Conservation (phyloP, 2,797 vertebrate genomes). For the Alauda arvensis region DNA sequence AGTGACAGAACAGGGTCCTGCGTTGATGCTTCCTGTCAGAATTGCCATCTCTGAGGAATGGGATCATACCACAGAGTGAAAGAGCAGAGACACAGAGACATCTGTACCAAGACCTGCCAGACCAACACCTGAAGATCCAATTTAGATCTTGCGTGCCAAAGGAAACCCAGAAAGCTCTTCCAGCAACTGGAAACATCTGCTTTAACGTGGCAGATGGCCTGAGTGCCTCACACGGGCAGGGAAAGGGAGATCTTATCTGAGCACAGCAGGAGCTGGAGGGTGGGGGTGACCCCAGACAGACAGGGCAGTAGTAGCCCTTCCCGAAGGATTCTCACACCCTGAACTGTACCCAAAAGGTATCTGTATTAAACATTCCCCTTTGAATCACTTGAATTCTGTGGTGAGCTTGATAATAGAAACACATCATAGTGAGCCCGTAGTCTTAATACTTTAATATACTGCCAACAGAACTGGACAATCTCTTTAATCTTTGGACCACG, state of each 20-base stretch:
- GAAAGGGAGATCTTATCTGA: background rate
- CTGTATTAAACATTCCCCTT: background rate
- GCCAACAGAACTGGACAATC: slow-evolving; percentile 51
- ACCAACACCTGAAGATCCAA: rapidly evolving
- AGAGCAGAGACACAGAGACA: background rate
- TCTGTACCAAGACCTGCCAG: background rate
- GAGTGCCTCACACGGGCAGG: rapidly evolving
- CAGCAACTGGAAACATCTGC: background rate
- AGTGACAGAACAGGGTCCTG: rapidly evolving
- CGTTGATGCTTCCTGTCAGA: background rate
- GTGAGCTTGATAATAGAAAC: background rate
- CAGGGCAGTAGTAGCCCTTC: background rate
- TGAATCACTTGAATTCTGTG: background rate
- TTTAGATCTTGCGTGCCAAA: background rate
- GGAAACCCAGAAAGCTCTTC: background rate
- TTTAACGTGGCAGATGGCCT: background rate
- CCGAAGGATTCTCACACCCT: background rate
- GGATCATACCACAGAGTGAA: background rate
- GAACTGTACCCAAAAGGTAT: background rate
- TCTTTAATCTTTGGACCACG: slow-evolving; percentile 60
- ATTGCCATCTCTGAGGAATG: rapidly evolving
- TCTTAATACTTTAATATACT: slow-evolving; percentile 58
- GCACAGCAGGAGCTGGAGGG: background rate
- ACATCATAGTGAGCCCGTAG: slow-evolving; percentile 22
- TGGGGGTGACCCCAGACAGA: background rate